Conservation (phyloP, 2,797 vertebrate genomes). For the Cyprinella venusta region DNA sequence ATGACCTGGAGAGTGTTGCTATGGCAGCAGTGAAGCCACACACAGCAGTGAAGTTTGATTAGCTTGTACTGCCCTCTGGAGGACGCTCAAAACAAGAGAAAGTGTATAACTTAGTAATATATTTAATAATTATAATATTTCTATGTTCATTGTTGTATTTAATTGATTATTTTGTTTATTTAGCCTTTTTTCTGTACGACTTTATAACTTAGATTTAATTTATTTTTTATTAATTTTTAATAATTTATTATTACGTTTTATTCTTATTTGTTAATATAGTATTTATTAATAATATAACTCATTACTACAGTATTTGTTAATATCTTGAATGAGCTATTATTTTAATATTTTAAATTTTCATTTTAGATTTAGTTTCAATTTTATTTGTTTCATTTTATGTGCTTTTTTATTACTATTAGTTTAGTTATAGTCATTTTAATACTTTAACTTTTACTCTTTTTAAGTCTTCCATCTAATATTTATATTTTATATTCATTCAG, state of each 20-base stretch:
- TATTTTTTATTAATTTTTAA: too few relatives aligned
- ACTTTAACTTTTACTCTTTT: background rate
- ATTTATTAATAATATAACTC: too few relatives aligned
- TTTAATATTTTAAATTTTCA: background rate
- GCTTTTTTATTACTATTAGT: background rate
- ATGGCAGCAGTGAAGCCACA: slow-evolving; percentile 16
- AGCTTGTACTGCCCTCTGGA: slow-evolving; percentile 70
- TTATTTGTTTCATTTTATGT: background rate
- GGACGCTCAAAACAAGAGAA: slow-evolving; percentile 48
- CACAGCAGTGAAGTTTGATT: background rate
- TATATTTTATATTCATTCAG: background rate
- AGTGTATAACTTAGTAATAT: background rate
- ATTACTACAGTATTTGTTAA: background rate
- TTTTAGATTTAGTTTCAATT: too few relatives aligned
- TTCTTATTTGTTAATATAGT: background rate
- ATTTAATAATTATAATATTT: background rate
- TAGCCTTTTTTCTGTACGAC: background rate
- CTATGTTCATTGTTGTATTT: background rate
- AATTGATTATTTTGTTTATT: background rate
- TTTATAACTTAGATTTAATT: background rate
- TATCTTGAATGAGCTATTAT: background rate
- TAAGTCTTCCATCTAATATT: background rate
- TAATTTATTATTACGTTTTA: background rate
- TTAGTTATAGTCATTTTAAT: background rate
- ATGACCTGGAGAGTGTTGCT: slow-evolving; percentile 47